These are phyloP conservation scores for Glandiceps talaboti DNA, from an alignment of 53 echinoderm and acorn worm species.

Conservation along the genomic window DNA sequence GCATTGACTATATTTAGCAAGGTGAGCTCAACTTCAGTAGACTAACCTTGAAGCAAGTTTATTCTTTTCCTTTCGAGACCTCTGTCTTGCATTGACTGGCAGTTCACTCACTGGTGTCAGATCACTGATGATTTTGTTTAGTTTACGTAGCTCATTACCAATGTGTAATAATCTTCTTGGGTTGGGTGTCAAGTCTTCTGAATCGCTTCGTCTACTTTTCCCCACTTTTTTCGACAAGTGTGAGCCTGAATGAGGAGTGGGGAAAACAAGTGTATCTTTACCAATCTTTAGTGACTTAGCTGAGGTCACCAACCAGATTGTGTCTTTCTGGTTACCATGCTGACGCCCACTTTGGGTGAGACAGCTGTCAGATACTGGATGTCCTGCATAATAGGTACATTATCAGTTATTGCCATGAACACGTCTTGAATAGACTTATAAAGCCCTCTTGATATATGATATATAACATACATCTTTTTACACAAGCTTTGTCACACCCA, in stretches of 20 bases:
- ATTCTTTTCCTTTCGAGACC: slow-evolving; percentile 86
- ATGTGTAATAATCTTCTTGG: slow-evolving; percentile 74
- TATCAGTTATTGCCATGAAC: too few relatives aligned
- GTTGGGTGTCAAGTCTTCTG: slow-evolving; percentile 93
- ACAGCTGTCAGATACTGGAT: not conserved
- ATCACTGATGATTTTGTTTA: slow-evolving; percentile 77
- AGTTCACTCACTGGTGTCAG: slow-evolving; percentile 73
- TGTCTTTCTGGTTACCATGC: not conserved
- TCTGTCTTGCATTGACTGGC: slow-evolving; percentile 50
- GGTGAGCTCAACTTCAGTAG: too few relatives aligned
- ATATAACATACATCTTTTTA: too few relatives aligned
- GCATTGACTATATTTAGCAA: too few relatives aligned
- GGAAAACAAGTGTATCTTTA: not conserved
- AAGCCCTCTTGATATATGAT: too few relatives aligned
- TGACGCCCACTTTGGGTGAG: not conserved
- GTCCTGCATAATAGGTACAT: not conserved
- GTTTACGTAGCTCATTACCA: slow-evolving; percentile 86
- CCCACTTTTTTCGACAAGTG: not conserved
- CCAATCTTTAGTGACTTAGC: not conserved
- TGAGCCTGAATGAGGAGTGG: not conserved
- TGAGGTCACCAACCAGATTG: not conserved
- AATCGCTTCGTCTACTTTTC: slow-evolving; percentile 57
- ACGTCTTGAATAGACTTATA: too few relatives aligned
- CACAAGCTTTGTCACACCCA: too few relatives aligned
- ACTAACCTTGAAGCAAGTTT: slow-evolving; percentile 96